phyloP scores from a whole-genome alignment of 2,888 invertebrate genomes.

The Synergus japonicus region DNA sequence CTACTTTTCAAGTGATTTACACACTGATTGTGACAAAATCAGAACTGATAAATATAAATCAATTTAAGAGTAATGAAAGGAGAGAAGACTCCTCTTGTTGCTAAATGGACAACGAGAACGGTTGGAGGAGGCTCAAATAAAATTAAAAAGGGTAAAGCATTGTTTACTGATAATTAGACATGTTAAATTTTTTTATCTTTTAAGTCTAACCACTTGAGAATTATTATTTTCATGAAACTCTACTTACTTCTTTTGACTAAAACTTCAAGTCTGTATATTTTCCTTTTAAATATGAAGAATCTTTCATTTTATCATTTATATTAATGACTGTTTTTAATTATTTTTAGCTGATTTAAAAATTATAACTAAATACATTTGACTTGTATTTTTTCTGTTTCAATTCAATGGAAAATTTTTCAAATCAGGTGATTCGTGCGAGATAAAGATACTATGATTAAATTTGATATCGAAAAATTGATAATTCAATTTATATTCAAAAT shows the following conservation, averaged over 20 bases:
- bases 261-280: neutral
- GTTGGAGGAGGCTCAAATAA: neutral
- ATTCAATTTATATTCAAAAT: neutral
- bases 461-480: neutral
- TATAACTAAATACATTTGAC: neutral
- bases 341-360: neutral
- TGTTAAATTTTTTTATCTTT: neutral
- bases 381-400: neutral
- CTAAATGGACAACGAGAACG: slow-evolving; percentile 33
- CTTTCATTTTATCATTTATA: neutral
- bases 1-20: neutral
- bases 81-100: slow-evolving; percentile 44
- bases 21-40: neutral
- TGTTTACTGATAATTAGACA: neutral
- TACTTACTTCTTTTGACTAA: neutral
- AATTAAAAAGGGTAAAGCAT: slow-evolving; percentile 9
- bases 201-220: neutral
- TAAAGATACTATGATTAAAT: neutral
- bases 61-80: slow-evolving; percentile 39
- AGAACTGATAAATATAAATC: neutral
- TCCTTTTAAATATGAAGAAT: neutral
- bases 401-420: neutral
- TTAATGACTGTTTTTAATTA: neutral
- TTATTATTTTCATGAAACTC: too few species aligned
- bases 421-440: neutral